These are phyloP conservation scores for Agrochola litura DNA, from an alignment of 2,888 invertebrate genomes.

Conservation along the genomic window DNA sequence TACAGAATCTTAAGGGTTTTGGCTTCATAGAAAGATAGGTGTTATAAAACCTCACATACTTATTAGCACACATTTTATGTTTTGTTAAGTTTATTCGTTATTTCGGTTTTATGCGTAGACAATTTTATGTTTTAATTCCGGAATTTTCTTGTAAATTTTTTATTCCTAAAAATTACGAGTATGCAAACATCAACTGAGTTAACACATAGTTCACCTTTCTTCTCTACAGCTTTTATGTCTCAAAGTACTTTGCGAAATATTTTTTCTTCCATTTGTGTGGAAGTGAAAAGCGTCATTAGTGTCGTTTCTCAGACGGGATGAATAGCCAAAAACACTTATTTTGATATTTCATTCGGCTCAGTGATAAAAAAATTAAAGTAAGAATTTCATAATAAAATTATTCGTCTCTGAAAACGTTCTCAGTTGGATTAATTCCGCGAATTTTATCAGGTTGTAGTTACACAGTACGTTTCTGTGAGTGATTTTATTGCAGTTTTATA, in stretches of 20 bases:
- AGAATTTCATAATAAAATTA: background rate
- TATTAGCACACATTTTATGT: no score
- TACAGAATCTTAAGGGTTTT: no score
- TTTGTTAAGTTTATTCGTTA: no score
- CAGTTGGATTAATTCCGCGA: background rate
- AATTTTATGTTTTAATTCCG: background rate
- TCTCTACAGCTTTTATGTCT: background rate
- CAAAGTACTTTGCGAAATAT: background rate
- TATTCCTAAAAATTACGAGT: no score
- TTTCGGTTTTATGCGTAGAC: no score
- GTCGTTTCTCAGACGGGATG: background rate
- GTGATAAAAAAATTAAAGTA: background rate
- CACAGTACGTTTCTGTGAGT: no score
- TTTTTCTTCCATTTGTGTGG: background rate
- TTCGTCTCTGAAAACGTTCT: background rate
- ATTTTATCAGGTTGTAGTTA: background rate
- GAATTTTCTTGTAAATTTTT: background rate
- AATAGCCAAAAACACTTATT: constrained; percentile 4
- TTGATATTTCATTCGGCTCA: background rate
- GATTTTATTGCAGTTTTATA: background rate
- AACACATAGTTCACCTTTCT: background rate
- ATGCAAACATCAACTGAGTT: background rate
- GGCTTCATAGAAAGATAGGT: no score
- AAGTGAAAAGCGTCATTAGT: constrained; percentile 26
- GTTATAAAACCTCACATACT: no score